Percentiles rank a stretch among this genome's conserved stretches.
Evolutionary conservation across 2,113 vertebrate species (phyloP).

Genomic region (Pyrgilauda ruficollis): DNA sequence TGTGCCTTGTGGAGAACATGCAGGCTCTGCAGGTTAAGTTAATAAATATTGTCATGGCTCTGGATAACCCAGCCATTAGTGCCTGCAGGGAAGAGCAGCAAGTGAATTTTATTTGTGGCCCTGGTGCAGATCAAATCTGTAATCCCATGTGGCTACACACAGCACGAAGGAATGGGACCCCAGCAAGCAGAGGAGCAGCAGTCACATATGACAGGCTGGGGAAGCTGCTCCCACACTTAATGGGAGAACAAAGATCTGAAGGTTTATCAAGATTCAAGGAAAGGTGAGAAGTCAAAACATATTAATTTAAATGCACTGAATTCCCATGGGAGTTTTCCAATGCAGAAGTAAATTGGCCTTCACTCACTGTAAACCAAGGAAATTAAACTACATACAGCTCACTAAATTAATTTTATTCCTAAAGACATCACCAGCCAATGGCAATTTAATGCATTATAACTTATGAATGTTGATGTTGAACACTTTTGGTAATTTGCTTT

Average conservation of each 20-base stretch:
- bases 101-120: neutral
- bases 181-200: slow-evolving; percentile 33
- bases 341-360: neutral
- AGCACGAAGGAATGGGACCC: neutral
- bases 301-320: slow-evolving; percentile 9
- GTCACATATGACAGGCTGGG: neutral
- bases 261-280: neutral
- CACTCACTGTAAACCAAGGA: slow-evolving; percentile 34
- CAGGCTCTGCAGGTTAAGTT: neutral
- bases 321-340: neutral
- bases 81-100: neutral
- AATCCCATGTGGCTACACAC: neutral
- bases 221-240: neutral
- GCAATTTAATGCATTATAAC: slow-evolving; percentile 37
- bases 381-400: slow-evolving; percentile 39
- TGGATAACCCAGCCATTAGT: neutral
- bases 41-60: neutral
- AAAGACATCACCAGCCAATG: slow-evolving; percentile 25
- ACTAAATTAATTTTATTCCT: slow-evolving; percentile 27
- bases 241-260: neutral
- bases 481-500: slow-evolving; percentile 52
- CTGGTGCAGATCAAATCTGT: neutral
- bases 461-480: slow-evolving; percentile 48
- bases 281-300: slow-evolving; percentile 17
- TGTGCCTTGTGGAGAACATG: neutral